Evolutionary conservation across 2,113 vertebrate genomes (phyloP).

Genomic region (Limnothrissa miodon): DNA sequence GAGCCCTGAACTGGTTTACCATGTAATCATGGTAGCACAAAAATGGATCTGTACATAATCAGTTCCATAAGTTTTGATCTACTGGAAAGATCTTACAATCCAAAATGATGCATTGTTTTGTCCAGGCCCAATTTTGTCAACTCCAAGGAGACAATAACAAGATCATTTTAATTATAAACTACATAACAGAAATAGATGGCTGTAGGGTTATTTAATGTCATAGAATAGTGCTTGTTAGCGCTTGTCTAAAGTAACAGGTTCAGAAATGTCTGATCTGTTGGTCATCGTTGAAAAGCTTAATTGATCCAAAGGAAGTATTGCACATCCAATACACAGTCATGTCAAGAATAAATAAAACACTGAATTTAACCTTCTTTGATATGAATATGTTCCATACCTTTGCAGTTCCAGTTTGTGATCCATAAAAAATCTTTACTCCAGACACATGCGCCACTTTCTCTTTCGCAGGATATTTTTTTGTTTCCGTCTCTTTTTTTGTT

Average conservation of each 20-base stretch:
- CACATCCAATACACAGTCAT: neutral
- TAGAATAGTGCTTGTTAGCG: neutral
- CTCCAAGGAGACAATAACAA: neutral
- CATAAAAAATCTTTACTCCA: constrained; percentile 85
- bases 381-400: constrained; percentile 70
- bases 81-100: neutral
- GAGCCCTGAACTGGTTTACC: too few relatives aligned
- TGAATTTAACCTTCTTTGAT: neutral
- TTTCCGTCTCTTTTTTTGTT: constrained; percentile 27
- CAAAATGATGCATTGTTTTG: neutral
- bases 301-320: neutral
- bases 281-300: neutral
- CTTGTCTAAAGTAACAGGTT: neutral
- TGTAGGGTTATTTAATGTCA: neutral
- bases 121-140: neutral
- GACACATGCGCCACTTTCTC: constrained; percentile 66
- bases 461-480: constrained; percentile 30
- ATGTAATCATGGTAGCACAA: too few relatives aligned
- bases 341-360: neutral
- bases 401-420: constrained; percentile 91
- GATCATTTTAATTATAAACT: neutral
- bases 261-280: neutral
- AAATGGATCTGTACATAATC: too few relatives aligned
- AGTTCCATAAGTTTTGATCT: neutral
- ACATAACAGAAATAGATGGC: neutral